phyloP scores from a whole-genome alignment of 2,888 invertebrate genomes.

The Bellardia pandia region DNA sequence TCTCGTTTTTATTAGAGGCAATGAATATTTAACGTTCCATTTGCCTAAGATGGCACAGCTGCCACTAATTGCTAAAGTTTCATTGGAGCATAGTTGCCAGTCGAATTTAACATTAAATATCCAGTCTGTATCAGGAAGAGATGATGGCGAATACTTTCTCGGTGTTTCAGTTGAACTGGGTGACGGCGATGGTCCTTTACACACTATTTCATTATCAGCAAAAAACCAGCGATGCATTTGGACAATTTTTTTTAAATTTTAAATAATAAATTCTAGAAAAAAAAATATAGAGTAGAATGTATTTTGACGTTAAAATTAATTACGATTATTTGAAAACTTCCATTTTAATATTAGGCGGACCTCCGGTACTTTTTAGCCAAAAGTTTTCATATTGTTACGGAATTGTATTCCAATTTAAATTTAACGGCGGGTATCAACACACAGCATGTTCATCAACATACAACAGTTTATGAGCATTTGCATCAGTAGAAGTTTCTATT shows the following conservation, averaged over 20 bases:
- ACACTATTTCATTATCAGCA: slow-evolving; percentile 43
- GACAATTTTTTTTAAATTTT: not conserved
- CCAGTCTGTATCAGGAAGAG: slow-evolving; percentile 33
- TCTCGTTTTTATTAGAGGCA: slow-evolving; percentile 4
- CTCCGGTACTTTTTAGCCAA: too few relatives aligned
- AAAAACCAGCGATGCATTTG: slow-evolving; percentile 70
- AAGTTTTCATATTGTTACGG: too few relatives aligned
- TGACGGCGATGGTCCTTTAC: not conserved
- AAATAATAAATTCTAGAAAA: not conserved
- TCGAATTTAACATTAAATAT: slow-evolving; percentile 50
- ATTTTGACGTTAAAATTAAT: too few relatives aligned
- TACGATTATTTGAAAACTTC: too few relatives aligned
- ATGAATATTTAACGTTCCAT: slow-evolving; percentile 54
- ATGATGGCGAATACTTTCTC: not conserved
- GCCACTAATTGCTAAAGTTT: slow-evolving; percentile 67
- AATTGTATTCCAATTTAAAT: too few relatives aligned
- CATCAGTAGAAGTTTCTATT: too few relatives aligned
- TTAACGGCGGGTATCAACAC: too few relatives aligned
- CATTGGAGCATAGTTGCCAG: slow-evolving; percentile 49
- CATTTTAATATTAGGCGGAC: too few relatives aligned
- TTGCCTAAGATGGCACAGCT: slow-evolving; percentile 49
- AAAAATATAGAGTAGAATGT: not conserved
- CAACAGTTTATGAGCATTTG: too few relatives aligned
- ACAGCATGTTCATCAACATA: too few relatives aligned
- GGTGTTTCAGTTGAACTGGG: not conserved